phyloP scores from a whole-genome alignment of 2,888 invertebrate species.

The Lycocerus yunnanus region DNA sequence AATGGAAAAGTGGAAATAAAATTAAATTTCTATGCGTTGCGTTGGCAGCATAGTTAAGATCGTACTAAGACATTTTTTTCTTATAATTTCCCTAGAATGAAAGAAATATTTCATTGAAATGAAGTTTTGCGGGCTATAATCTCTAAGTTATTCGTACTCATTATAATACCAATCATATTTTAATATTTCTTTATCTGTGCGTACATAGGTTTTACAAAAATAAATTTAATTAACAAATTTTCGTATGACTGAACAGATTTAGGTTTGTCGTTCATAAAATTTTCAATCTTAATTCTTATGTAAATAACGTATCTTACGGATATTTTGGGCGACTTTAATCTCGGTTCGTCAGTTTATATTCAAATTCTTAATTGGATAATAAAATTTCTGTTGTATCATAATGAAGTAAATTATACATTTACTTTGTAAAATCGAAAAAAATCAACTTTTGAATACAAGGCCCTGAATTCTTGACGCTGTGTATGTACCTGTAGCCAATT shows the following conservation, averaged over 20 bases:
- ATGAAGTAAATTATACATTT: not conserved
- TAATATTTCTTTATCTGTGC: not conserved
- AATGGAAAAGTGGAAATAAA: not conserved
- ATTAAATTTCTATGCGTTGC: not conserved
- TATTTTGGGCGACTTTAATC: not conserved
- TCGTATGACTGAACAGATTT: not conserved
- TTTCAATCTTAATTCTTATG: not conserved
- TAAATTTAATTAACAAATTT: not conserved
- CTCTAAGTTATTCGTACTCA: too few relatives aligned
- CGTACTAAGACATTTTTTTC: not conserved
- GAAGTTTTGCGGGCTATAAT: not conserved
- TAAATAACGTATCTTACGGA: not conserved
- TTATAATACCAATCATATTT: not conserved
- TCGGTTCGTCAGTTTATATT: not conserved
- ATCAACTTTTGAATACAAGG: too few relatives aligned
- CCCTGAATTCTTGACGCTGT: not conserved
- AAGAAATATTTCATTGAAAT: not conserved
- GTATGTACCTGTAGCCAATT: not conserved
- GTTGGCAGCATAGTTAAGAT: not conserved
- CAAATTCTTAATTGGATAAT: not conserved
- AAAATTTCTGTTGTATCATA: not conserved
- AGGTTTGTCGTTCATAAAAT: not conserved
- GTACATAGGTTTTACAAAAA: not conserved
- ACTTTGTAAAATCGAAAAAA: not conserved
- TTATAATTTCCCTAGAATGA: not conserved